Conservation (phyloP, 2,113 vertebrate genomes). For the Macrotis lagotis region DNA sequence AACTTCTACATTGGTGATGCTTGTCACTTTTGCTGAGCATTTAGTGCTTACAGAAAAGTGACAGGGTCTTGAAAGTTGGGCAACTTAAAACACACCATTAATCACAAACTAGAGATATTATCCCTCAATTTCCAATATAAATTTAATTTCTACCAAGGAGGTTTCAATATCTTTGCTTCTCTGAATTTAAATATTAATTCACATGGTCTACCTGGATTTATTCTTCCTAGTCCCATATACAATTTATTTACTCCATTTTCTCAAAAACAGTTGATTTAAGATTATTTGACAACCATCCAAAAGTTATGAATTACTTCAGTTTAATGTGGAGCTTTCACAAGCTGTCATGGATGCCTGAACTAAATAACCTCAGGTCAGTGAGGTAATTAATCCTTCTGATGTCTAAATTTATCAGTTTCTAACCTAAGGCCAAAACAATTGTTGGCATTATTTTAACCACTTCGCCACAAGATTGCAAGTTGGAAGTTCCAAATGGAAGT, state of each 20-base stretch:
- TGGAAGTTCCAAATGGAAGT: background rate
- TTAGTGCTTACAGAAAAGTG: constrained; percentile 12
- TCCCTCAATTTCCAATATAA: constrained; percentile 17
- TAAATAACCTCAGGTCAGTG: constrained; percentile 17
- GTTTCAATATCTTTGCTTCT: background rate
- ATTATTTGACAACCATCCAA: background rate
- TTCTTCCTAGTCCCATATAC: constrained; percentile 13
- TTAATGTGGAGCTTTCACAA: constrained; percentile 15
- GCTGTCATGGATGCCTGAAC: background rate
- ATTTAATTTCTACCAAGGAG: constrained; percentile 4
- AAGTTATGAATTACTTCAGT: constrained; percentile 24
- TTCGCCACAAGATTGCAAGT: background rate
- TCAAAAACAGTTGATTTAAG: constrained; percentile 32
- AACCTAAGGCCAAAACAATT: background rate
- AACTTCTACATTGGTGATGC: background rate
- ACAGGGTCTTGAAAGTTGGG: background rate
- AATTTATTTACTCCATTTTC: background rate
- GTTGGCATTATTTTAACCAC: background rate
- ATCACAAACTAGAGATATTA: background rate
- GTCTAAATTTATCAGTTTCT: constrained; percentile 8
- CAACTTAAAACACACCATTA: background rate
- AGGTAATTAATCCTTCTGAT: constrained; percentile 36
- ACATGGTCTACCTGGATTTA: background rate
- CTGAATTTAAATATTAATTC: background rate
- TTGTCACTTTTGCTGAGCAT: constrained; percentile 5